Evolutionary conservation across 2,797 vertebrate species (phyloP).

Genomic region (Spinus olivaceus): DNA sequence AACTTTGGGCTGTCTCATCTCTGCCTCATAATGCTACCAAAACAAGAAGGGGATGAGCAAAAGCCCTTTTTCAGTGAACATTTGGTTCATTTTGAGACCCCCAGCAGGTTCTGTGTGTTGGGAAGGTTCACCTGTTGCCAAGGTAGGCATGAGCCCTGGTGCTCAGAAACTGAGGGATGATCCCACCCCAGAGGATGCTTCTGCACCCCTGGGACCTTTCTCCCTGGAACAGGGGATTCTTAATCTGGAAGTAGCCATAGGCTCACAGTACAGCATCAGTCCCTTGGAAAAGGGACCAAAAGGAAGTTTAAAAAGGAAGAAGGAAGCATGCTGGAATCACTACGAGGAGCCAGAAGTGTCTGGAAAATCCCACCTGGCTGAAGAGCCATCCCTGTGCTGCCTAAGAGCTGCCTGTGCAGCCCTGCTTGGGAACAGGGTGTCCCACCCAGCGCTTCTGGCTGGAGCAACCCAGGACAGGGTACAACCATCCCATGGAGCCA

Average conservation of each 20-base stretch:
- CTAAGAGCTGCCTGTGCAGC: not conserved
- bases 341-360: not conserved
- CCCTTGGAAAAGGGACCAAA: not conserved
- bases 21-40: not conserved
- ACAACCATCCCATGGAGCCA: not conserved
- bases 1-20: not conserved
- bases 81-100: not conserved
- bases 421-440: not conserved
- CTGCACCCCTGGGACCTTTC: not conserved
- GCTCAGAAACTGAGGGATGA: not conserved
- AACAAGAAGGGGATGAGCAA: not conserved
- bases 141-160: not conserved
- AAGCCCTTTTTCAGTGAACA: not conserved
- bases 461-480: accelerated
- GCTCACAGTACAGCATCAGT: not conserved
- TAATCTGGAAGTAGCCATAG: not conserved
- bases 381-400: not conserved
- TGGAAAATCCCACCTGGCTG: not conserved
- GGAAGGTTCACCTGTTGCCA: not conserved
- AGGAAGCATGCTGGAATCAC: not conserved
- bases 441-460: not conserved
- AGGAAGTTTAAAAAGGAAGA: not conserved
- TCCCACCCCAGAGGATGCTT: not conserved
- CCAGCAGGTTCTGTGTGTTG: not conserved
- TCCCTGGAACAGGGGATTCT: not conserved